phyloP scores from a whole-genome alignment of 2,888 invertebrate species.

The Synanthedon andrenaeformis region DNA sequence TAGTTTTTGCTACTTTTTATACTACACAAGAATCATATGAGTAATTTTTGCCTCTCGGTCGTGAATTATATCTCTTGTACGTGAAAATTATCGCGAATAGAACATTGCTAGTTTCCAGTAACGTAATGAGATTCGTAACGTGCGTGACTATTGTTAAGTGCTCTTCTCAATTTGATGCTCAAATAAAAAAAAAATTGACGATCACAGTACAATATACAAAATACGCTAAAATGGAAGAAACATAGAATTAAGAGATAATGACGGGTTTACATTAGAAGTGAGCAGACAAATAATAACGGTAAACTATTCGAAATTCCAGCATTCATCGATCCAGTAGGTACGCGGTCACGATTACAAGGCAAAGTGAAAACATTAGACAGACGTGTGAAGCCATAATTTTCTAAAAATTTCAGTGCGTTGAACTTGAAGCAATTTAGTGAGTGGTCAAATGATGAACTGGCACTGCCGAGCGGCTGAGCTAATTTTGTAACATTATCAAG shows the following conservation, averaged over 20 bases:
- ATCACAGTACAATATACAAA: background rate
- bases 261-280: slow-evolving; percentile 31
- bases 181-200: background rate
- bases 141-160: slow-evolving; percentile 25
- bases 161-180: slow-evolving; percentile 1
- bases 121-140: slow-evolving; percentile 18
- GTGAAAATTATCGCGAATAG: slow-evolving; percentile 21
- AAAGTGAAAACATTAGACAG: slow-evolving; percentile 59
- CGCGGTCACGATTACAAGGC: slow-evolving; percentile 54
- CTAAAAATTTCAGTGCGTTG: slow-evolving; percentile 57
- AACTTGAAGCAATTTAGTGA: slow-evolving; percentile 57
- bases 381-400: slow-evolving; percentile 65
- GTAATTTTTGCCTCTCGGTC: background rate
- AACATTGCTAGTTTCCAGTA: slow-evolving; percentile 18
- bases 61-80: slow-evolving; percentile 18
- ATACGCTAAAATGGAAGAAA: background rate
- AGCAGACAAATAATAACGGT: slow-evolving; percentile 49
- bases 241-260: slow-evolving; percentile 21
- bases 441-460: slow-evolving; percentile 41
- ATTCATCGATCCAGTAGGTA: slow-evolving; percentile 48
- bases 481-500: slow-evolving; percentile 43
- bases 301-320: slow-evolving; percentile 46
- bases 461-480: slow-evolving; percentile 34
- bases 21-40: background rate
- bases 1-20: slow-evolving; percentile 7